Evolutionary conservation across 2,888 invertebrate genomes (phyloP).

Genomic region (Philereme vetulata): DNA sequence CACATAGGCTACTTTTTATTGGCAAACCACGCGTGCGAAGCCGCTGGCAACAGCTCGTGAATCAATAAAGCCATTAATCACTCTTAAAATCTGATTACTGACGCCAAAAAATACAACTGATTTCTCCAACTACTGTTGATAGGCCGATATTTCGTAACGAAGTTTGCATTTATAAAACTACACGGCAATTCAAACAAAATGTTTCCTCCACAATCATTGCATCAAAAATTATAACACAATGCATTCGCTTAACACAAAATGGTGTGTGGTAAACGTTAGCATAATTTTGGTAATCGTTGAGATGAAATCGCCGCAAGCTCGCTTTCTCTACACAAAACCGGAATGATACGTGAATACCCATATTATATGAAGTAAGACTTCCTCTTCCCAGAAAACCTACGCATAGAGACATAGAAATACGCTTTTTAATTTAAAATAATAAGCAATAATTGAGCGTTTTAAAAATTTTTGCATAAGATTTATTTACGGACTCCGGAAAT

Average conservation of each 20-base stretch:
- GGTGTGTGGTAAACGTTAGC: slow-evolving; percentile 23
- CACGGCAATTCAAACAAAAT: neutral
- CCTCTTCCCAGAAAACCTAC: neutral
- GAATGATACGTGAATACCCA: slow-evolving; percentile 20
- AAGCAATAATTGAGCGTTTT: too few relatives aligned
- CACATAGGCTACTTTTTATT: too few relatives aligned
- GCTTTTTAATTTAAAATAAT: too few relatives aligned
- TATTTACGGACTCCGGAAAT: too few relatives aligned
- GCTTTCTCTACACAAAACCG: slow-evolving; percentile 49
- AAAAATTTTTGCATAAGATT: too few relatives aligned
- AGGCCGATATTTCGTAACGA: neutral
- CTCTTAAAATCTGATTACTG: too few relatives aligned
- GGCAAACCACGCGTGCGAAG: too few relatives aligned
- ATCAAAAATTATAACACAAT: slow-evolving; percentile 14
- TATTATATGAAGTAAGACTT: slow-evolving; percentile 13
- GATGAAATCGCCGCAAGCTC: slow-evolving; percentile 31
- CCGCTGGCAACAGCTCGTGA: too few relatives aligned
- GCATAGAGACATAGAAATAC: too few relatives aligned
- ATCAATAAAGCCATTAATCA: too few relatives aligned
- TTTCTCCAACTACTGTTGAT: too few relatives aligned
- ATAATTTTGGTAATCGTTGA: slow-evolving; percentile 36
- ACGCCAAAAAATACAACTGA: too few relatives aligned
- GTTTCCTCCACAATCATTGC: slow-evolving; percentile 3
- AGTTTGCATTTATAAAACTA: slow-evolving; percentile 2
- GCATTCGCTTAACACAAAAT: slow-evolving; percentile 3